phyloP scores from a whole-genome alignment of 2,113 vertebrate genomes.

The Ursus arctos region DNA sequence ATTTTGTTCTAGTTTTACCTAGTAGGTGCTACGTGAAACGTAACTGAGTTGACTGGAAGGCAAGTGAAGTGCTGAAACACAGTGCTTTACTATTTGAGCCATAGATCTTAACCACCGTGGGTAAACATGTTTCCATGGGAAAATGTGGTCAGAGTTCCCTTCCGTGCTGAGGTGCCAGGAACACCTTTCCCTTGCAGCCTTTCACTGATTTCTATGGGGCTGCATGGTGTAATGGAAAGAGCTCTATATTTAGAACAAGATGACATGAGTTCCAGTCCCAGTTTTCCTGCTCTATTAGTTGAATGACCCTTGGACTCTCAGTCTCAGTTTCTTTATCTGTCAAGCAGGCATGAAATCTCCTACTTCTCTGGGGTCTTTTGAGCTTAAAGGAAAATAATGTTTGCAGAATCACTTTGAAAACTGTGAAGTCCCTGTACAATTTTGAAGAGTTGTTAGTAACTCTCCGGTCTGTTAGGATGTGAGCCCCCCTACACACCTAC shows the following conservation, averaged over 20 bases:
- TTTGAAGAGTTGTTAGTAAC: background rate
- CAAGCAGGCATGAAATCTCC: slow-evolving; percentile 9
- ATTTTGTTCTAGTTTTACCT: background rate
- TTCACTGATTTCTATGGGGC: slow-evolving; percentile 24
- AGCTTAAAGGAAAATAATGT: background rate
- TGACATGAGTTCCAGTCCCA: slow-evolving; percentile 11
- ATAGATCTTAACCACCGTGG: background rate
- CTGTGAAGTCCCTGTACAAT: background rate
- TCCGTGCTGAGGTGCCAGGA: slow-evolving; percentile 59
- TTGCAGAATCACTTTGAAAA: background rate
- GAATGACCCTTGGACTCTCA: slow-evolving; percentile 25
- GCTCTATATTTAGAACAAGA: slow-evolving; percentile 56
- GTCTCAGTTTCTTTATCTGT: slow-evolving; percentile 57
- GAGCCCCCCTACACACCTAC: background rate
- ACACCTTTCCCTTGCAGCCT: slow-evolving; percentile 60
- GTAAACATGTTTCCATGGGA: slow-evolving; percentile 76
- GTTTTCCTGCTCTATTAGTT: background rate
- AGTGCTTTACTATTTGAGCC: slow-evolving; percentile 44
- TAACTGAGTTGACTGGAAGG: background rate
- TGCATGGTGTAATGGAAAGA: slow-evolving; percentile 56
- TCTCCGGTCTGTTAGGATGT: background rate
- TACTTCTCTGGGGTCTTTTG: background rate
- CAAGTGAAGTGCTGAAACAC: background rate
- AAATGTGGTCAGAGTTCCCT: slow-evolving; percentile 75
- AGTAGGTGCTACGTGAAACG: background rate